Conservation (phyloP, 2,113 vertebrate species). For the Orthochromis indermauri region DNA sequence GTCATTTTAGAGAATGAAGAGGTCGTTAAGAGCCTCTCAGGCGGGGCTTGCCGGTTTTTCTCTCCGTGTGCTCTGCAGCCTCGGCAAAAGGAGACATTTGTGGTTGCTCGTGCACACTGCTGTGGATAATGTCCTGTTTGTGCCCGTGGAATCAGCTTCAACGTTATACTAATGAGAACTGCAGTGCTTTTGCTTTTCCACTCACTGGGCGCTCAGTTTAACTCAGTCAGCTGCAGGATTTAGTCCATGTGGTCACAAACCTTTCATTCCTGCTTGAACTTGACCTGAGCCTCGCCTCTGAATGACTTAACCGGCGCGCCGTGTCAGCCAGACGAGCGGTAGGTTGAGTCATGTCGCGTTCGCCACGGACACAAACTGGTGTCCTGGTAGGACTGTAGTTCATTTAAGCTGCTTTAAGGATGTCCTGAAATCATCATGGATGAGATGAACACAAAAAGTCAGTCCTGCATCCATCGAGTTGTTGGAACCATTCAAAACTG, state of each 20-base stretch:
- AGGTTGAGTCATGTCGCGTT: background rate
- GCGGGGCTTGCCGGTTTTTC: background rate
- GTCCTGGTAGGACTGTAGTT: background rate
- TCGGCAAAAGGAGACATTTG: background rate
- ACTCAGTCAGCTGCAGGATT: background rate
- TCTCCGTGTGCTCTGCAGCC: background rate
- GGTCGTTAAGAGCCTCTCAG: accelerated
- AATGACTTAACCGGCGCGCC: background rate
- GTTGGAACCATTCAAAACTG: background rate
- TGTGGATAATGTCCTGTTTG: background rate
- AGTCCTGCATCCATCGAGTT: background rate
- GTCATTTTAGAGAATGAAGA: background rate
- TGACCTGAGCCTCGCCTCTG: background rate
- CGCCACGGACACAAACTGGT: background rate
- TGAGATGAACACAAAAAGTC: background rate
- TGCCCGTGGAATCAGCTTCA: conserved; percentile 8
- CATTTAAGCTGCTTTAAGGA: background rate
- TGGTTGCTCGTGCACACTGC: conserved; percentile 14
- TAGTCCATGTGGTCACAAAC: background rate
- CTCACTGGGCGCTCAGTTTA: background rate
- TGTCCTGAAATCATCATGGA: background rate
- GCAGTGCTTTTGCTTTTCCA: background rate
- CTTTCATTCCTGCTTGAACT: background rate
- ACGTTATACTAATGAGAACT: background rate
- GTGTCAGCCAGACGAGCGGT: background rate